Evolutionary conservation across 1,140 invertebrate species (phyloP).

Genomic region (Pogonomyrmex californicus): DNA sequence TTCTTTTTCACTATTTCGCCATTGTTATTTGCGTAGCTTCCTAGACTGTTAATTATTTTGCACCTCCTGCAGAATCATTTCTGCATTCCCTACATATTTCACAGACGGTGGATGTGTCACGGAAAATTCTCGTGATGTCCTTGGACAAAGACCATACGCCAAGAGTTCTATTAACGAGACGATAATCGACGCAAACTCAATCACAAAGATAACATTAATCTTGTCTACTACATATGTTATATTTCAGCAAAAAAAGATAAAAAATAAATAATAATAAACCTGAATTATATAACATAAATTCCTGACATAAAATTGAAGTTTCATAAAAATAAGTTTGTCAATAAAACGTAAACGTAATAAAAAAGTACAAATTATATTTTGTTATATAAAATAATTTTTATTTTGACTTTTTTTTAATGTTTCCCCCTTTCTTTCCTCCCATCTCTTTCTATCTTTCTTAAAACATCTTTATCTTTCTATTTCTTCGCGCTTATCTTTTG

Average conservation of each 20-base stretch:
- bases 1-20: constrained; percentile 7
- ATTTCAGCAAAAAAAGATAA: not conserved
- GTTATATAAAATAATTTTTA: not conserved
- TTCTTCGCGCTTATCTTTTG: not conserved
- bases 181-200: constrained; percentile 24
- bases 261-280: not conserved
- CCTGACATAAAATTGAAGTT: not conserved
- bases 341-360: not conserved
- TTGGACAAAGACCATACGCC: not conserved
- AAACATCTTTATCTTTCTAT: not conserved
- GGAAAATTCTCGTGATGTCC: constrained; percentile 25
- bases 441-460: not conserved
- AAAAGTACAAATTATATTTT: not conserved
- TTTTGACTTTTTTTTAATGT: not conserved
- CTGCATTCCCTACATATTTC: not conserved
- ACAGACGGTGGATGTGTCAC: not conserved
- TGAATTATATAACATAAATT: not conserved
- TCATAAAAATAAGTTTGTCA: constrained; percentile 31
- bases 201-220: constrained; percentile 4
- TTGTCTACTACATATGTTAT: not conserved
- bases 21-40: not conserved
- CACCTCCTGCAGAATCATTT: not conserved
- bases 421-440: not conserved
- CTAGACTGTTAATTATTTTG: constrained; percentile 24
- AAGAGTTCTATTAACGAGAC: constrained; percentile 12